Conservation (phyloP, 2,113 vertebrate species). For the Elaphurus davidianus region DNA sequence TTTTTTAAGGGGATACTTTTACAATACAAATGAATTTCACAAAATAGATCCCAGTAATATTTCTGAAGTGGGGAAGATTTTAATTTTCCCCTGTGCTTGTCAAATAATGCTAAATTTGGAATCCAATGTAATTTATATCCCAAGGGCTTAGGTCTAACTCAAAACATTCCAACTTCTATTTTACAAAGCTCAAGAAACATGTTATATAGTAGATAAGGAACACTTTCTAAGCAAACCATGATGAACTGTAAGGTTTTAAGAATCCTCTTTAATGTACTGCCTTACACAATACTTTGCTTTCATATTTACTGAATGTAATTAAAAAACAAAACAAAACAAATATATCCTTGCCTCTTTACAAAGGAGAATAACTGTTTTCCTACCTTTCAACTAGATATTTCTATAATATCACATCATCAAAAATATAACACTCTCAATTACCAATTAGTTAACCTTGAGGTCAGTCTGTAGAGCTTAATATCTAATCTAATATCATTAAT, state of each 20-base stretch:
- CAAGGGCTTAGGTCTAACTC: conserved; percentile 27
- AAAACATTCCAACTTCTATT: conserved; percentile 41
- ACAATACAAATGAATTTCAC: conserved; percentile 19
- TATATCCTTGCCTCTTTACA: not conserved
- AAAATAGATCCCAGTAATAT: not conserved
- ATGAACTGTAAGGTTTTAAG: not conserved
- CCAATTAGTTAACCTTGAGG: not conserved
- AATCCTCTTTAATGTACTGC: not conserved
- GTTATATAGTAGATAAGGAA: conserved; percentile 7
- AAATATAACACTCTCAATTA: not conserved
- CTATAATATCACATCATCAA: not conserved
- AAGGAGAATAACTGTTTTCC: not conserved
- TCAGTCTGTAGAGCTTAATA: not conserved
- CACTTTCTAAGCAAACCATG: not conserved
- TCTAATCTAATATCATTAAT: not conserved
- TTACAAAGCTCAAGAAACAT: not conserved
- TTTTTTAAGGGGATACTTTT: not conserved
- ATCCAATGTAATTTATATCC: conserved; percentile 7
- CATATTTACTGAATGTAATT: conserved; percentile 4
- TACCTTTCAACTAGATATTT: not conserved
- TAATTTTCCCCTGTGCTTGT: not conserved
- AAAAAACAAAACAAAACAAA: not conserved
- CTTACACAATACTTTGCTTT: not conserved
- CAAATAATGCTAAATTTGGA: conserved; percentile 43
- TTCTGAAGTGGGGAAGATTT: conserved; percentile 26